Evolutionary conservation across 2,113 vertebrate genomes (phyloP).

Genomic region (Bufo gargarizans): DNA sequence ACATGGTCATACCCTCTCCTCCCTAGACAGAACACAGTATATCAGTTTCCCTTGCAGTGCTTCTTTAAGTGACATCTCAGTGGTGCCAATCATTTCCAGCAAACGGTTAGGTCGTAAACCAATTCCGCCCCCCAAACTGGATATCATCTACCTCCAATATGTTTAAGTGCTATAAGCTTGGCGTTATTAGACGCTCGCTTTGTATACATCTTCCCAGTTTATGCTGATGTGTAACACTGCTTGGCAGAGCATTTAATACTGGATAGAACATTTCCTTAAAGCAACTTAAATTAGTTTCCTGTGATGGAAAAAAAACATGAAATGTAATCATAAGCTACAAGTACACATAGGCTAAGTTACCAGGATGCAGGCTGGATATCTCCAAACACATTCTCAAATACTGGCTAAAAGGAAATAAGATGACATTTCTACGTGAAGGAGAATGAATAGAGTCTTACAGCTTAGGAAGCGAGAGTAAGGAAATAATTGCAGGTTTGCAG

Average conservation of each 20-base stretch:
- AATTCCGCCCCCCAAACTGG: background rate
- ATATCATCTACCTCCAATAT: background rate
- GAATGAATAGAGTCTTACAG: slow-evolving; percentile 8
- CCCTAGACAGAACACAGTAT: background rate
- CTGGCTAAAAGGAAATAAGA: slow-evolving; percentile 33
- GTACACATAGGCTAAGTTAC: background rate
- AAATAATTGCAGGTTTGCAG: background rate
- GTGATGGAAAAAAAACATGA: slow-evolving; percentile 30
- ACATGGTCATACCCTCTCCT: too few species aligned
- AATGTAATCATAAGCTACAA: slow-evolving; percentile 18
- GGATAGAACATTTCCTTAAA: slow-evolving; percentile 24
- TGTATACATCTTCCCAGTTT: background rate
- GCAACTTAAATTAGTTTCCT: slow-evolving; percentile 34
- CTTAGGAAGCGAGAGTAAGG: background rate
- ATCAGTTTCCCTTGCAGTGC: background rate
- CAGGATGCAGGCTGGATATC: slow-evolving; percentile 20
- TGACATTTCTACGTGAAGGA: slow-evolving; percentile 17
- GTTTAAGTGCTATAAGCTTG: background rate
- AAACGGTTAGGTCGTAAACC: background rate
- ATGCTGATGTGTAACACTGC: background rate
- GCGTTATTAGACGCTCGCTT: background rate
- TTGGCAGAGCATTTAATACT: slow-evolving; percentile 15
- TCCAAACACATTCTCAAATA: slow-evolving; percentile 41
- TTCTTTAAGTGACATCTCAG: background rate
- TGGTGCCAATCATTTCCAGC: background rate